Evolutionary conservation across 2,888 invertebrate species (phyloP), one percentile per base, ranked within the genome.

Genomic region (Ischnus inquisitorius): DNA sequence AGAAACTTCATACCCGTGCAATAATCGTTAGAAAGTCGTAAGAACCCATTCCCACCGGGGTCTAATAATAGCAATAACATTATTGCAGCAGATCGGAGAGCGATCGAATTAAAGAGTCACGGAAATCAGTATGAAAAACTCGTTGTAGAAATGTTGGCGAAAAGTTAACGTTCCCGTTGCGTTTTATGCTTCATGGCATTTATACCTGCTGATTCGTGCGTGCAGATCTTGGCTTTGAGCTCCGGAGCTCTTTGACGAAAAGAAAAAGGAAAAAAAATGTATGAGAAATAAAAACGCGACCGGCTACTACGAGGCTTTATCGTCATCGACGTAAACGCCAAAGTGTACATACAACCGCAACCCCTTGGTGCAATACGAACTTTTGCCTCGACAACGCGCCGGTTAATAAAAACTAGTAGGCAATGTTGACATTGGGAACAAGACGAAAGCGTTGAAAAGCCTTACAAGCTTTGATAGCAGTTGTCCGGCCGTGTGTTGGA

Each of bases 241-340:
- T 2, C 16, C 54, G 12, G 25, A 77, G 77, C 68, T 68, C 67
- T 39, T 78, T 68, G 5, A 79, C 71, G 19, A 51, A 41, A 62
- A 62, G 12, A 43, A 75, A 39, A 60, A 22, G 22, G 34, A 72
- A 48, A 43, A 19, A 43, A 79, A 14, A 71, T 16, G 41, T 2
- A 54, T 22, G 69, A 64, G 22, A 62, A 39, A 39, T 64, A 39
- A 65, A 79, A 60, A 76, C 54, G 57, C 54, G 51, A 60, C 34
- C 57, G 39, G 65, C 65, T 51, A 57, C 25, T 19, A 65, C 48
- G n/a, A 48, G n/a, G 16, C 60, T 77, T 77, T 79, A 83, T 82
- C 87, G 80, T 83, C 75, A 85, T 81, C 83, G 80, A 57, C 81
- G 76, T 46, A 83, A 34, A 34, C 4, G 5, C 6, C 34, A 0